Evolutionary conservation across 2,113 vertebrate species (phyloP), one percentile per base, ranked within the genome.

Genomic region (Copsychus sechellarum): DNA sequence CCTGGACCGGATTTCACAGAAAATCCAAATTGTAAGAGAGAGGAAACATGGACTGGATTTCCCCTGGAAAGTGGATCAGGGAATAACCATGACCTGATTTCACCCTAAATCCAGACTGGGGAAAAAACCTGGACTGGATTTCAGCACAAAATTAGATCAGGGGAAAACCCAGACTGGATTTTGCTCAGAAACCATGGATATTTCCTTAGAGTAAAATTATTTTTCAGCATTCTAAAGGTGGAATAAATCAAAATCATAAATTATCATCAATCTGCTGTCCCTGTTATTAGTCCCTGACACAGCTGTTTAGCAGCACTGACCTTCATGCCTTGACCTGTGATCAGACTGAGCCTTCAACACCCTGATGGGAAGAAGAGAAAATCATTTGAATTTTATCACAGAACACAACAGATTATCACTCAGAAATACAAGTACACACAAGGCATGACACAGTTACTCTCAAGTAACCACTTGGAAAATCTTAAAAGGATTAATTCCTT

Each of bases 321-420:
- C 99, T 98, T 99, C 99, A 57, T 99, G 99, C 50, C 99, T 99
- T 66, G 99, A 99, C 81, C 99, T 98, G 97, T 99, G 99, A 97
- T 99, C 99, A 26, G 99, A 99, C 86, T 99, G 99, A 95, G 99
- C 99, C 98, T 99, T 99, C 70, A 99, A 97, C 86, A 99, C 99
- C 97, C 99, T 99, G 96, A 81, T 36, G 91, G 72, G 60, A 92
- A 95, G 74, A 97, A 91, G 50, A 97, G 7, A 94, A 81, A 89
- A 81, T 8, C 3, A 54, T 80, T 73, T 88, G 71, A 90, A 92
- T 43, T 90, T 86, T n/a, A 40, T 38, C 67, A 91, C 31, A 64
- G 67, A 91, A 84, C 0, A 0, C 5, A 91, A 57, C 16, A 86
- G 57, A 67, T 48, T 33, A 87, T 7, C 57, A 70, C 21, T 92